Base-by-base conservation (phyloP, 2,888 invertebrate species). In the Trissolcus japonicus region DNA sequence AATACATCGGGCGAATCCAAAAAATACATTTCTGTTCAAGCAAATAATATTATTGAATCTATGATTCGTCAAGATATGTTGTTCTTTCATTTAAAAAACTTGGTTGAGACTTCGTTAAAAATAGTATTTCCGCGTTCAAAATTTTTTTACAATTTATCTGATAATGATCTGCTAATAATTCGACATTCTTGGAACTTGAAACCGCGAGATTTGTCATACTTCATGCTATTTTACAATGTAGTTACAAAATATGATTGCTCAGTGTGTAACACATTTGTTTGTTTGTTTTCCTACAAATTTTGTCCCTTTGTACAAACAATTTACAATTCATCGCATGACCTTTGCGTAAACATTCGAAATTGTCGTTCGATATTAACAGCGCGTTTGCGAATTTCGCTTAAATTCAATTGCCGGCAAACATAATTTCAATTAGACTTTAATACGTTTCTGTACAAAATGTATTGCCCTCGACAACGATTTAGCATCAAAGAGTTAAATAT, bases 131-230 rank as follows among this genome's bases (percentile, higher is more conserved):
- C 41, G 11, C 54, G 6, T 25, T 59, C 25, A n/a, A 16, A 25
- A 60, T 14, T 29, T 68, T 54, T 68, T 46, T 68, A 68, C 68
- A 68, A 60, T 68, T 68, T 55, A 53, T 7, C 51, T 29, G 68
- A 60, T 21, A 19, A 55, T 60, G 59, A 67, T 57, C 40, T 55
- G 51, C 57, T 46, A 53, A 13, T 51, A 59, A 19, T 59, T 46
- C 53, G 59, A 51, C 50, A 43, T 46, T 25, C 59, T 48, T 68
- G 68, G 68, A 68, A 68, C 68, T 68, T 68, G 54, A 48, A 68
- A 68, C 68, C 68, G 60, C 68, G 25, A 60, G 41, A 60, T 35
- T 35, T 60, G 56, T 54, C 29, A 25, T 25, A 16, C 6, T 53
- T 54, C 29, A 25, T 16, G 9, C 11, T 53, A 57, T 41, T 66